Conservation (phyloP, 53 echinoderm and acorn worm genomes). For the Apostichopus leukothele region DNA sequence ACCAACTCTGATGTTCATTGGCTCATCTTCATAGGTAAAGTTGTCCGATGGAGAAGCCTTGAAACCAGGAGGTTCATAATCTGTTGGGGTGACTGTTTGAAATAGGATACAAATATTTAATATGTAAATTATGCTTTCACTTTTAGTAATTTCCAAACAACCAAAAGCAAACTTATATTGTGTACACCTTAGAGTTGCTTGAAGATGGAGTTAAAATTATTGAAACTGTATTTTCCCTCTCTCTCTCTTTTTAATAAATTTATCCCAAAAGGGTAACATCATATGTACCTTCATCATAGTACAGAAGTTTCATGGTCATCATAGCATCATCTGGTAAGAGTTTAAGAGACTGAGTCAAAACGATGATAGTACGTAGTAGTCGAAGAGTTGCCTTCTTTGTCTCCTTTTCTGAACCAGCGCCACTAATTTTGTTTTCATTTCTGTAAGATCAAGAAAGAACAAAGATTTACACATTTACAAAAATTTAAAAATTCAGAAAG, state of each 20-base stretch:
- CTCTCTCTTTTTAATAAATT: neutral
- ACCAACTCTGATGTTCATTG: constrained; percentile 92
- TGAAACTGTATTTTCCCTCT: neutral
- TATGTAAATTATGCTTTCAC: too few species aligned
- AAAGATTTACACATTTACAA: too few species aligned
- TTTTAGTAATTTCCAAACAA: too few species aligned
- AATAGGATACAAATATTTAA: neutral
- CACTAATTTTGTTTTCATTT: constrained; percentile 86
- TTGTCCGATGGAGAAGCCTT: constrained; percentile 72
- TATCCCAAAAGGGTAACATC: neutral
- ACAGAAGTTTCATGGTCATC: constrained; percentile 96
- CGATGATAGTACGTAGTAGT: constrained; percentile 88
- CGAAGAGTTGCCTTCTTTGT: constrained; percentile 91
- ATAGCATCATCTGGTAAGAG: constrained; percentile 91
- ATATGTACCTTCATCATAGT: constrained; percentile 86
- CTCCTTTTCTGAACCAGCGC: constrained; percentile 75
- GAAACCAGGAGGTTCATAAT: constrained; percentile 96
- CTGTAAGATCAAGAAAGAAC: constrained; percentile 41
- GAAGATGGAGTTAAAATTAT: neutral
- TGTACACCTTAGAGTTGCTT: too few species aligned
- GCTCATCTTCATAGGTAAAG: constrained; percentile 84
- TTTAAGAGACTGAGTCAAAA: constrained; percentile 87
- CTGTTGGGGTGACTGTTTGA: constrained; percentile 75
- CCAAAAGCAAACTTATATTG: too few species aligned
- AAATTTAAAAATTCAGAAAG: too few species aligned